Conservation (phyloP, 2,888 invertebrate species). For the Lithodes maja region DNA sequence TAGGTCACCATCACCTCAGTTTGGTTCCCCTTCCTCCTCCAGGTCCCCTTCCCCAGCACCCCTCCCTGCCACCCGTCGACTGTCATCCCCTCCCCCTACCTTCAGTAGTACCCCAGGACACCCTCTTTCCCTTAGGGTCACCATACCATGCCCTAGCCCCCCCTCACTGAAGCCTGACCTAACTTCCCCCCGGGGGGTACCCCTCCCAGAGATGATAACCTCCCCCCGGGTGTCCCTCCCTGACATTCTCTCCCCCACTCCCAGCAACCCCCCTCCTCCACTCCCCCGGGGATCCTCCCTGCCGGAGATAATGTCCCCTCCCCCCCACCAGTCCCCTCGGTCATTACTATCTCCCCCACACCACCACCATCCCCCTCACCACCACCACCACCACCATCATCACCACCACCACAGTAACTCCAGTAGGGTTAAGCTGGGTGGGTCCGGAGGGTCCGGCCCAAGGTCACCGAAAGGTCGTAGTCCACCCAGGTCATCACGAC, state of each 20-base stretch:
- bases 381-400: constrained; percentile 29
- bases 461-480: constrained; percentile 48
- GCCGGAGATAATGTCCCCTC: constrained; percentile 48
- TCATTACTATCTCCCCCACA: constrained; percentile 46
- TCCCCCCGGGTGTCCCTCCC: constrained; percentile 48
- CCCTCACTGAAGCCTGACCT: constrained; percentile 34
- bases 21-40: constrained; percentile 69
- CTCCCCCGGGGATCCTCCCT: constrained; percentile 14
- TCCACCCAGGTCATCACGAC: constrained; percentile 46
- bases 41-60: constrained; percentile 67
- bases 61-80: constrained; percentile 28
- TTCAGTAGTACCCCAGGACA: background rate
- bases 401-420: constrained; percentile 32
- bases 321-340: constrained; percentile 35
- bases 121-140: constrained; percentile 30
- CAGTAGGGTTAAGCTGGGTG: constrained; percentile 28
- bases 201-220: constrained; percentile 39
- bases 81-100: constrained; percentile 20
- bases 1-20: constrained; percentile 69
- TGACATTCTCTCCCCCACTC: constrained; percentile 53
- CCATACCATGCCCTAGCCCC: constrained; percentile 27
- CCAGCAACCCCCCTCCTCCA: too few relatives aligned
- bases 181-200: constrained; percentile 39
- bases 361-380: constrained; percentile 38
- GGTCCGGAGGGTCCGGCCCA: constrained; percentile 46